A percentile compares a stretch with the other conserved stretches of the same genome.
These are phyloP conservation scores for Melanotaenia boesemani DNA, from an alignment of 2,797 vertebrate species.

Conservation along the genomic window DNA sequence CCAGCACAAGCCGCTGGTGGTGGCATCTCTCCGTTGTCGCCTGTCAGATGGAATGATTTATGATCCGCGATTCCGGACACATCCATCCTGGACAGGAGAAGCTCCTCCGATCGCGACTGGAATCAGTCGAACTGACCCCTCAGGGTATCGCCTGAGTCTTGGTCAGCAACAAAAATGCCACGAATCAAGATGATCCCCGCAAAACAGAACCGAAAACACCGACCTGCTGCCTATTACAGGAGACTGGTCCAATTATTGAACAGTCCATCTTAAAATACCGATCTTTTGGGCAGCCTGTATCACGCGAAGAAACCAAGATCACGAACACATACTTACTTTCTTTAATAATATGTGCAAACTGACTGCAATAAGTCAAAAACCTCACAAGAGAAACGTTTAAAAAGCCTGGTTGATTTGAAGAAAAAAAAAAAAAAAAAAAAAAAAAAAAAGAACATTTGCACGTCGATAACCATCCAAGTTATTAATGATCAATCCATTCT, in stretches of 20 bases:
- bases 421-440: no score
- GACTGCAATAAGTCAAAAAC: not conserved
- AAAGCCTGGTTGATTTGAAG: no score
- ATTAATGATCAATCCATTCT: no score
- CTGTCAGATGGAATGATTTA: slow-evolving; percentile 74
- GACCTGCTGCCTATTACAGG: not conserved
- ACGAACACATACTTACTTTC: not conserved
- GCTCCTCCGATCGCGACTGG: slow-evolving; percentile 58
- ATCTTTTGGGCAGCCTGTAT: not conserved
- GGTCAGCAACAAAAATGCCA: slow-evolving; percentile 50
- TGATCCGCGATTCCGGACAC: slow-evolving; percentile 68
- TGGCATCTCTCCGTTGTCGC: slow-evolving; percentile 39
- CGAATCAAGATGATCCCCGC: slow-evolving; percentile 19
- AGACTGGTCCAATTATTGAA: not conserved
- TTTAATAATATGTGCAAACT: no score
- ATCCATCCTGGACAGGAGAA: slow-evolving; percentile 65
- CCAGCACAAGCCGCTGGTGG: slow-evolving; percentile 15
- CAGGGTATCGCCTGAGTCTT: slow-evolving; percentile 23
- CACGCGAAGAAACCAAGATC: no score
- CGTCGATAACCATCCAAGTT: no score
- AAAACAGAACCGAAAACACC: slow-evolving; percentile 1
- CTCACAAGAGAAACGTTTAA: not conserved
- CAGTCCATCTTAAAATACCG: not conserved
- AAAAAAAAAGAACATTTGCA: no score
- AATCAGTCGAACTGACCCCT: slow-evolving; percentile 52